These are phyloP conservation scores for Gopherus flavomarginatus DNA, from an alignment of 2,113 vertebrate genomes.

Conservation along the genomic window DNA sequence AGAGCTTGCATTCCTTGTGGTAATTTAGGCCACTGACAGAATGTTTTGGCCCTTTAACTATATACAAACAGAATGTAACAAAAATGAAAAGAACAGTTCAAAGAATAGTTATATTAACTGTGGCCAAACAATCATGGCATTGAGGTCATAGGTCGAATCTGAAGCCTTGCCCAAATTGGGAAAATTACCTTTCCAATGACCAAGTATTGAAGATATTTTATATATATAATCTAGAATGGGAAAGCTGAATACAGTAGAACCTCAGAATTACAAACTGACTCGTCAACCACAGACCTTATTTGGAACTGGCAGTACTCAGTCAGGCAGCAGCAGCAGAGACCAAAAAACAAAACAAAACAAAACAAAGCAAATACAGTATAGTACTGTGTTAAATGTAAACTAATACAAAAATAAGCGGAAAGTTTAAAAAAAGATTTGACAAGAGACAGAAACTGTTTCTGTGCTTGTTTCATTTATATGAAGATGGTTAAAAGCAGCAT, in stretches of 20 bases:
- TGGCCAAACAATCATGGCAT: accelerated
- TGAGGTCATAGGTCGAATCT: neutral
- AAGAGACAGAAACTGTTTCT: too few species aligned
- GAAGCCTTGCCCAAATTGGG: neutral
- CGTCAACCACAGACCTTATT: too few species aligned
- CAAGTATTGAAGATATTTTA: neutral
- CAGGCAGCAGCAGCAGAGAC: too few species aligned
- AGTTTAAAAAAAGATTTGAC: too few species aligned
- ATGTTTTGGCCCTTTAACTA: neutral
- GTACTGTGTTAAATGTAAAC: too few species aligned
- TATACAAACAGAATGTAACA: neutral
- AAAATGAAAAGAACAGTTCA: neutral
- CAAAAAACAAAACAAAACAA: too few species aligned
- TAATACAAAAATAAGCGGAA: too few species aligned
- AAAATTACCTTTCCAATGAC: neutral
- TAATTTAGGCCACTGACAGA: neutral
- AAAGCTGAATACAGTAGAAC: neutral
- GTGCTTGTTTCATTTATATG: too few species aligned
- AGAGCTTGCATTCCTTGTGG: neutral
- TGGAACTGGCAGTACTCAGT: too few species aligned
- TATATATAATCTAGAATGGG: neutral
- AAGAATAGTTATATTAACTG: neutral
- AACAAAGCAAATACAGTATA: too few species aligned
- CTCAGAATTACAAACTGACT: too few species aligned
- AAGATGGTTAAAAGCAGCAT: too few species aligned